Conservation (phyloP, 2,113 vertebrate species). For the Hyla sarda region DNA sequence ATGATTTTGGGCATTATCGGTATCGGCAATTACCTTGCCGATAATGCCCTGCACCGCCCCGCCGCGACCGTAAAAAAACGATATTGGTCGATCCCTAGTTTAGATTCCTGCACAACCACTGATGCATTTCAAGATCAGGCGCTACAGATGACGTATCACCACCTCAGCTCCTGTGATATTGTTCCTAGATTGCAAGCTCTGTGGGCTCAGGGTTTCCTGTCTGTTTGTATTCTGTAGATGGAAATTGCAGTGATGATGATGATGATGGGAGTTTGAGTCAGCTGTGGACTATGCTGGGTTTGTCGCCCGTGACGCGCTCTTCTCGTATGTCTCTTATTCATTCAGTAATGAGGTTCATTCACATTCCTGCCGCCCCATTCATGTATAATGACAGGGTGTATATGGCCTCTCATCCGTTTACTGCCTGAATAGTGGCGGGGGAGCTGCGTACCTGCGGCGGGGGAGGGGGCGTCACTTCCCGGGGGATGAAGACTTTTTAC, state of each 20-base stretch:
- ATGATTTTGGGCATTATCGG: too few relatives aligned
- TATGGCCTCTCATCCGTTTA: background rate
- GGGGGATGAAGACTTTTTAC: background rate
- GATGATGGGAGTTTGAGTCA: background rate
- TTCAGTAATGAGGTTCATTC: conserved; percentile 39
- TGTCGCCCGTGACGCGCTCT: background rate
- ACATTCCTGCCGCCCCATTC: conserved; percentile 40
- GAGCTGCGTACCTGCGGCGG: too few relatives aligned
- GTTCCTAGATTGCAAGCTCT: background rate
- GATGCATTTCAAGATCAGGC: background rate
- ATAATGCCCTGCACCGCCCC: too few relatives aligned
- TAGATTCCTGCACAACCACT: background rate
- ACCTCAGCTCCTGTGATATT: background rate
- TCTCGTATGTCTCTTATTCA: background rate
- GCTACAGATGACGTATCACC: too few relatives aligned
- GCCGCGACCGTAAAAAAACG: too few relatives aligned
- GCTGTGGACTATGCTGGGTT: background rate
- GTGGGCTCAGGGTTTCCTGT: background rate
- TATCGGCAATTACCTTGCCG: too few relatives aligned
- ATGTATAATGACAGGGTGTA: conserved; percentile 35
- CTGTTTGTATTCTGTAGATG: too few relatives aligned
- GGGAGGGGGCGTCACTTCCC: background rate
- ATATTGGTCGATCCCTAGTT: too few relatives aligned
- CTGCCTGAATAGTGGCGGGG: background rate
- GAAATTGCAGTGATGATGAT: background rate